Base-by-base conservation (phyloP, 2,113 vertebrate species). In the Chionodraco myersi region DNA sequence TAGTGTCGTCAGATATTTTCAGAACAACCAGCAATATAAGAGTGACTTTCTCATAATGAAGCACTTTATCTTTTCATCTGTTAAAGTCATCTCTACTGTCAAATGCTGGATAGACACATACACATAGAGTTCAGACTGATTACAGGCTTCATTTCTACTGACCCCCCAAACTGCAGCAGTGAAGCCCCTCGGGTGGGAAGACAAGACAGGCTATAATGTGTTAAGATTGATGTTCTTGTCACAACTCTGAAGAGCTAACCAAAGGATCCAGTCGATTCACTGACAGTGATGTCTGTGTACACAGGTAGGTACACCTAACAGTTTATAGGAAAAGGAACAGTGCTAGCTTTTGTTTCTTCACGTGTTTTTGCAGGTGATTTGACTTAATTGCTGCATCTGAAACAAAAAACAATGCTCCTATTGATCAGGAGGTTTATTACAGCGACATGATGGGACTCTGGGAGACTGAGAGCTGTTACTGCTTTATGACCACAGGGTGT, bases 181-280 rank as follows among this genome's bases (percentile, higher is more conserved):
- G 48, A 77, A 83, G 15, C 73, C 70, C 77, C 77, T 66, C 18
- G 26, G 77, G 73, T 56, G 30, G 26, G 62, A 47, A 66, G 18
- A 59, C 5, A 23, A 87, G 80, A 83, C 69, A 47, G 16, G 10
- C n/a, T 61, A 47, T 70, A 65, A 51, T 57, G 48, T 51, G 44
- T 13, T 11, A 12, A 61, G 10, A 53, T 44, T 26, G 15, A 41
- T 52, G 44, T 21, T 51, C n/a, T 1, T 23, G 76, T 48, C 30
- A 6, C 34, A 74, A n/a, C 26, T 23, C 16, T 56, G 47, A 77
- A 52, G 49, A 7, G 8, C 34, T 5, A 10, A 15, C 30, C 52
- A 7, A 10, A 51, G 56, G 7, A 47, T 45, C 18, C 7, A n/a
- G n/a, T n/a, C n/a, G n/a, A n/a, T n/a, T n/a, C n/a, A 21, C 21